A percentile compares a stretch with the other conserved stretches of the same genome.
Conservation (phyloP, 2,113 vertebrate species). For the Pardalotus punctatus region DNA sequence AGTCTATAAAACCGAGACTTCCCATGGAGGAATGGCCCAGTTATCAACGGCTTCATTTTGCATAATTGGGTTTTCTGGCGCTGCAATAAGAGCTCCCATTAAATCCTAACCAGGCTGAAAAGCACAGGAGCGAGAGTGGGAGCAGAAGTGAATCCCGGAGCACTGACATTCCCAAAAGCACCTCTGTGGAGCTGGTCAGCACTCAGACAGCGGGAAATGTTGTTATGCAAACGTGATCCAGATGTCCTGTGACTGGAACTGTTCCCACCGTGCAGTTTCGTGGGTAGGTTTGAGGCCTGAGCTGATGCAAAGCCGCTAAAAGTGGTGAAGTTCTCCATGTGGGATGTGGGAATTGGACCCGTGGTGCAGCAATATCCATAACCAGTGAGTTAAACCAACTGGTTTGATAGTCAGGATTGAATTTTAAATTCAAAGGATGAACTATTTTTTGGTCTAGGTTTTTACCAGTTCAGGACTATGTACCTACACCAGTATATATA, state of each 20-base stretch:
- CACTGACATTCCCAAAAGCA: not conserved
- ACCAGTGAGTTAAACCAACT: not conserved
- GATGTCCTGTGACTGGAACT: not conserved
- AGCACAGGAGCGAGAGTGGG: not conserved
- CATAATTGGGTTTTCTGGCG: not conserved
- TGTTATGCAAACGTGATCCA: not conserved
- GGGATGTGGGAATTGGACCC: not conserved
- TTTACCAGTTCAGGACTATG: not conserved
- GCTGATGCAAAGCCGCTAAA: not conserved
- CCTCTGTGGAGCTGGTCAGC: not conserved
- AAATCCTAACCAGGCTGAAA: not conserved
- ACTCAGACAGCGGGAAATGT: not conserved
- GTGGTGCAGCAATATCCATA: accelerated
- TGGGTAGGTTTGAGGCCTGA: not conserved
- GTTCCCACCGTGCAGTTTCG: not conserved
- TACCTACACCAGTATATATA: not conserved
- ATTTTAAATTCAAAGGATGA: not conserved
- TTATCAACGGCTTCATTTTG: not conserved
- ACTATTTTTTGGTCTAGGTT: not conserved
- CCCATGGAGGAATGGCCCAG: not conserved
- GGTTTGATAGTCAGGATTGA: not conserved
- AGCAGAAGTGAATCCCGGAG: not conserved
- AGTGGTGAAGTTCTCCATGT: not conserved
- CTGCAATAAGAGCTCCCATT: not conserved
- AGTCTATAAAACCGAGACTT: not conserved